These are phyloP conservation scores for Synaphobranchus kaupii DNA, from an alignment of 2,797 vertebrate species.

Conservation along the genomic window DNA sequence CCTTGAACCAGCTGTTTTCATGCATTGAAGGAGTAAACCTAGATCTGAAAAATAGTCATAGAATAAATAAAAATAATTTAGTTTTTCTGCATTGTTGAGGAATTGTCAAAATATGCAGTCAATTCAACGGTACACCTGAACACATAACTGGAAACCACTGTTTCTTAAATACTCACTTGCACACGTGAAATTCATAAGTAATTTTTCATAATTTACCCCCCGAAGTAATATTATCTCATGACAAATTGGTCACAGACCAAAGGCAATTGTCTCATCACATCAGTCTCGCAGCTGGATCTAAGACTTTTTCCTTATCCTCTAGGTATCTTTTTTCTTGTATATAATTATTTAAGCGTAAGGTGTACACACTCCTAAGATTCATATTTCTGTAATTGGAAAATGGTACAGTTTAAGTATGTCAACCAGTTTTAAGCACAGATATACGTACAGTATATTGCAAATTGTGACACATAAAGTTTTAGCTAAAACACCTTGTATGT, in stretches of 20 bases:
- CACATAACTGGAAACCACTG: too few relatives aligned
- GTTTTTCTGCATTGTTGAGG: background rate
- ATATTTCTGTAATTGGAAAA: background rate
- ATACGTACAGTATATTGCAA: background rate
- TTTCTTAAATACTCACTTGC: background rate
- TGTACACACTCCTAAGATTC: background rate
- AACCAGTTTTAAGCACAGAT: background rate
- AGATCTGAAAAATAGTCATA: background rate
- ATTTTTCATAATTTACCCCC: background rate
- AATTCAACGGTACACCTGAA: background rate
- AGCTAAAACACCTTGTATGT: background rate
- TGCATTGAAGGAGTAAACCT: background rate
- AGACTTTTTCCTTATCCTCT: background rate
- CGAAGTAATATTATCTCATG: background rate
- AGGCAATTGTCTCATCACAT: background rate
- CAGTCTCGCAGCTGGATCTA: background rate
- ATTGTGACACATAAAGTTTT: background rate
- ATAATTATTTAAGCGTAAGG: background rate
- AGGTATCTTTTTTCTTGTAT: too few relatives aligned
- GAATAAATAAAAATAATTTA: background rate
- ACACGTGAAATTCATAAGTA: background rate
- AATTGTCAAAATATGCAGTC: background rate
- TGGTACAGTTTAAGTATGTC: background rate
- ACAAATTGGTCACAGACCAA: background rate
- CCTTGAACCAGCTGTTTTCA: background rate